phyloP scores from a whole-genome alignment of 2,113 vertebrate genomes.

The Pelecanus crispus region DNA sequence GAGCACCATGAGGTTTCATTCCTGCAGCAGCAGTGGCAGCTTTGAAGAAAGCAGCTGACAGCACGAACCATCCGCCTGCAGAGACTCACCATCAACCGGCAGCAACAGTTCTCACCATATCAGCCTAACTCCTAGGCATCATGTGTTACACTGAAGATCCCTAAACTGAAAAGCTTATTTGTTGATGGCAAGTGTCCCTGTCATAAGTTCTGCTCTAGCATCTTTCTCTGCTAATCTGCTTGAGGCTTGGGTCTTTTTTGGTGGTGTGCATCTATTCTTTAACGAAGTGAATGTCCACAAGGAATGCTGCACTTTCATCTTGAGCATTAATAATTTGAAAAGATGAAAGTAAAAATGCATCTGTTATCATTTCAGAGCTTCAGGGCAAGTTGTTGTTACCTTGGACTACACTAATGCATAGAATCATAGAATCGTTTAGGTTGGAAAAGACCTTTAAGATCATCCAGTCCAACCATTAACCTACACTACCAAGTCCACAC shows the following conservation, averaged over 20 bases:
- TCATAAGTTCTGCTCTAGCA: background rate
- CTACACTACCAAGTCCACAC: no score
- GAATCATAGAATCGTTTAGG: no score
- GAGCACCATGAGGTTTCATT: constrained; percentile 89
- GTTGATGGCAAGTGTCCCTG: background rate
- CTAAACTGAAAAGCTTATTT: background rate
- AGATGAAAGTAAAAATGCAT: background rate
- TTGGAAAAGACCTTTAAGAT: no score
- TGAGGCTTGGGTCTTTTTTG: background rate
- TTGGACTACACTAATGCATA: background rate
- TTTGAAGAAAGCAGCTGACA: constrained; percentile 88
- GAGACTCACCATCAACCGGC: background rate
- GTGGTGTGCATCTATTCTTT: background rate
- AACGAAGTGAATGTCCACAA: no score
- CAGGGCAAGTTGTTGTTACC: background rate
- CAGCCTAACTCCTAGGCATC: background rate
- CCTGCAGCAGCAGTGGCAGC: constrained; percentile 81
- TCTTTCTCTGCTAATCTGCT: background rate
- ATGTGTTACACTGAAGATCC: background rate
- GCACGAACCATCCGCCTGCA: background rate
- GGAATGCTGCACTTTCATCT: background rate
- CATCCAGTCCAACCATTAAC: no score
- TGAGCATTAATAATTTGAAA: background rate
- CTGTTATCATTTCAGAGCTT: background rate
- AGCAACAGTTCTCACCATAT: background rate